Conservation (phyloP, 2,113 vertebrate species). For the Phoxinus phoxinus region DNA sequence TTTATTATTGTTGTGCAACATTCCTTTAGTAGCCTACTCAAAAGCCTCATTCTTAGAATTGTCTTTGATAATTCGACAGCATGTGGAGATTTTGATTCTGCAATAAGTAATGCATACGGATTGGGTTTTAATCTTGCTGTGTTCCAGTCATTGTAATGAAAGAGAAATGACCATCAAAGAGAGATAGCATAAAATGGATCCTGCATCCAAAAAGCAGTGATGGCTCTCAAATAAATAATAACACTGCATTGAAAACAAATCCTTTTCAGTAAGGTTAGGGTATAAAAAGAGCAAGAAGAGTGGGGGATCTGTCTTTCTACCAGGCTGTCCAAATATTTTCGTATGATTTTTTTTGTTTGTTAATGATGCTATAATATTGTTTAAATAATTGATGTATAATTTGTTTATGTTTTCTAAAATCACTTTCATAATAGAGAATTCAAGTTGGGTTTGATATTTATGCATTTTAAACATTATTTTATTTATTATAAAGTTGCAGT, state of each 20-base stretch:
- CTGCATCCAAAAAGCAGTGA: constrained; percentile 34
- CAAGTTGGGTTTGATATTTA: too few species aligned
- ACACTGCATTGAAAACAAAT: not conserved
- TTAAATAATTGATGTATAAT: too few species aligned
- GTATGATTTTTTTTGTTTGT: too few species aligned
- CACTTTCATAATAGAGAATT: too few species aligned
- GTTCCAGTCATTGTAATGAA: constrained; percentile 52
- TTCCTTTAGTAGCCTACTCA: not conserved
- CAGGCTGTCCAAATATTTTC: not conserved
- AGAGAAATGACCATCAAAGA: constrained; percentile 57
- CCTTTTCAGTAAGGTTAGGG: too few species aligned
- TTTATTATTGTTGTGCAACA: not conserved
- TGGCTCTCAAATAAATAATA: constrained; percentile 26
- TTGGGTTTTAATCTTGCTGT: constrained; percentile 53
- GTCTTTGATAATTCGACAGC: not conserved
- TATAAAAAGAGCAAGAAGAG: not conserved
- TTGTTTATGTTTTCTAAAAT: too few species aligned
- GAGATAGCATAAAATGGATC: constrained; percentile 34
- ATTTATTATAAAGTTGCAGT: too few species aligned
- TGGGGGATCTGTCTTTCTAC: not conserved
- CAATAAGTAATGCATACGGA: constrained; percentile 55
- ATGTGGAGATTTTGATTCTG: constrained; percentile 57
- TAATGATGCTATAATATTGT: too few species aligned
- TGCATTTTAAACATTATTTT: too few species aligned
- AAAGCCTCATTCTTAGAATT: constrained; percentile 4